phyloP scores from a whole-genome alignment of 2,797 vertebrate species.

The Enteromius mattozi region DNA sequence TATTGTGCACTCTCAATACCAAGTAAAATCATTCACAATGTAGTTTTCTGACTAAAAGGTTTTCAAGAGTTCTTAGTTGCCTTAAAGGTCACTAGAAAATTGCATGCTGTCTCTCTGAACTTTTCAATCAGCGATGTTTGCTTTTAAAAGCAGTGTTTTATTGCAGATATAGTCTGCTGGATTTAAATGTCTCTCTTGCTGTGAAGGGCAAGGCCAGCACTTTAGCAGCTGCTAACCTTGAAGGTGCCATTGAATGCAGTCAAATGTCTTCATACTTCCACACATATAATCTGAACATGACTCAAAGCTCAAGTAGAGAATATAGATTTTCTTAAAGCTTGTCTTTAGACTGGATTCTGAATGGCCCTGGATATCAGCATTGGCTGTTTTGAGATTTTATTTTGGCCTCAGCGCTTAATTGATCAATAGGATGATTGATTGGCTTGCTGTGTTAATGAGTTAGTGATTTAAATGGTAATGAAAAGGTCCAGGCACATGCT shows the following conservation, averaged over 20 bases:
- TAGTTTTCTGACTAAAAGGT: not conserved
- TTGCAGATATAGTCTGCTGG: slow-evolving; percentile 22
- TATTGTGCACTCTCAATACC: not conserved
- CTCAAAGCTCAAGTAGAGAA: not conserved
- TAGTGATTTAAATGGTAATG: slow-evolving; percentile 58
- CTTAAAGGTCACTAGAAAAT: slow-evolving; percentile 24
- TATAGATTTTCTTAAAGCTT: not conserved
- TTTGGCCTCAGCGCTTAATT: slow-evolving; percentile 54
- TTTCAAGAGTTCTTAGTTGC: not conserved
- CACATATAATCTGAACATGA: not conserved
- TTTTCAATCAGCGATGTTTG: slow-evolving; percentile 19
- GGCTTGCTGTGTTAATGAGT: slow-evolving; percentile 58
- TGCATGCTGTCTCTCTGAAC: slow-evolving; percentile 2
- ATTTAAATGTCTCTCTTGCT: slow-evolving; percentile 29
- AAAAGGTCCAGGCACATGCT: slow-evolving; percentile 24
- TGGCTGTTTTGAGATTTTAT: slow-evolving; percentile 45
- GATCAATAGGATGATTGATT: slow-evolving; percentile 59
- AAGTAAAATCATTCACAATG: not conserved
- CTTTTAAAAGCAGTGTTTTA: slow-evolving; percentile 36
- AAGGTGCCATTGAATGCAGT: not conserved
- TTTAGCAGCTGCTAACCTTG: not conserved
- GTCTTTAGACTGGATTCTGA: not conserved
- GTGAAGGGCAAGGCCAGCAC: slow-evolving; percentile 1
- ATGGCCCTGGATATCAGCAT: not conserved
- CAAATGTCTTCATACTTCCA: not conserved